These are phyloP conservation scores for Australoheros facetus DNA, from an alignment of 2,797 vertebrate genomes.

Conservation along the genomic window DNA sequence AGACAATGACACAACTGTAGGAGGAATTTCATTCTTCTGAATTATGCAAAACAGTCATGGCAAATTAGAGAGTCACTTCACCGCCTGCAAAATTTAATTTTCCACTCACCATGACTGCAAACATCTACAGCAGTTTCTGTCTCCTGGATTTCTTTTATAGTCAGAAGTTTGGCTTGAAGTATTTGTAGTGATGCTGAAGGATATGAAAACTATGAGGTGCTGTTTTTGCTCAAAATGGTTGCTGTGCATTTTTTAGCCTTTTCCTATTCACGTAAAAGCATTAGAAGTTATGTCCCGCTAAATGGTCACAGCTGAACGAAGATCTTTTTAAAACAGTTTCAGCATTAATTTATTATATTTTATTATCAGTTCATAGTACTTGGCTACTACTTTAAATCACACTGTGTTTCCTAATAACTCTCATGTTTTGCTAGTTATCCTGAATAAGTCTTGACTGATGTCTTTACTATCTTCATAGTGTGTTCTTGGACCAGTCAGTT, in stretches of 20 bases:
- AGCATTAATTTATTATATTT: background rate
- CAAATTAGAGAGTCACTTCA: background rate
- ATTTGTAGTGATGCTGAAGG: too few relatives aligned
- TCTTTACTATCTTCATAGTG: conserved; percentile 1
- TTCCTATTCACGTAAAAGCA: too few relatives aligned
- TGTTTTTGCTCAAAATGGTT: too few relatives aligned
- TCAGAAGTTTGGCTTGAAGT: too few relatives aligned
- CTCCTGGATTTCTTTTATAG: background rate
- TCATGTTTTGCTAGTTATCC: background rate
- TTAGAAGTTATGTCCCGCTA: too few relatives aligned
- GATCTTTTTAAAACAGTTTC: background rate
- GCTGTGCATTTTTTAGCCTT: too few relatives aligned
- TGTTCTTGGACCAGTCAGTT: background rate
- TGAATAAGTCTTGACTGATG: background rate
- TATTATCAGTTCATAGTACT: background rate
- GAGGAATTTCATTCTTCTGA: background rate
- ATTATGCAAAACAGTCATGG: background rate
- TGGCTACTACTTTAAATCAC: background rate
- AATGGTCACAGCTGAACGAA: too few relatives aligned
- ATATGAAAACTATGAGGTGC: too few relatives aligned
- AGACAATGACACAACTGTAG: background rate
- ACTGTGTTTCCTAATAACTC: background rate
- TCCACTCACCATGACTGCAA: background rate
- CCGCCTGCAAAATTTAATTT: background rate
- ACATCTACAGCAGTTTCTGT: background rate